These are phyloP conservation scores for Osmerus eperlanus DNA, from an alignment of 2,113 vertebrate species.

Conservation along the genomic window DNA sequence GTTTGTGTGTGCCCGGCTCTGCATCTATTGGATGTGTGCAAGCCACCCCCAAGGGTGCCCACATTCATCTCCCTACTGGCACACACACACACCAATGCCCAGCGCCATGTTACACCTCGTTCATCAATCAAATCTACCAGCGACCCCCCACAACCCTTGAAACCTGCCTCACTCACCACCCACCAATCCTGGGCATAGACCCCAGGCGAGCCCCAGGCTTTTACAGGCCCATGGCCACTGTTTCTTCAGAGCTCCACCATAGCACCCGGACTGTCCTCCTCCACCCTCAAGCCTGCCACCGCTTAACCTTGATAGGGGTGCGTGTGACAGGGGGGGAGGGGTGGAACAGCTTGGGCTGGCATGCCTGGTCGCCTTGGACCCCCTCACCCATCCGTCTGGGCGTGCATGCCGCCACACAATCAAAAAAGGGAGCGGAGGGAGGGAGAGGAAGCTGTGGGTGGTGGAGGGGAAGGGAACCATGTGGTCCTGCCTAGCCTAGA, in stretches of 20 bases:
- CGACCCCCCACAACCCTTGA: slow-evolving; percentile 11
- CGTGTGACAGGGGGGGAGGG: slow-evolving; percentile 28
- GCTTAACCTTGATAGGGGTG: slow-evolving; percentile 56
- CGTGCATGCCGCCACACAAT: slow-evolving; percentile 1
- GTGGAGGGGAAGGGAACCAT: slow-evolving; percentile 20
- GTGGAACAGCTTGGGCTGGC: slow-evolving; percentile 55
- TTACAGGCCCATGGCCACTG: background rate
- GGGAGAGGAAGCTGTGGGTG: background rate
- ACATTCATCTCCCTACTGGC: slow-evolving; percentile 38
- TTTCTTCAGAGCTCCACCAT: background rate
- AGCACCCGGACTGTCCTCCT: background rate
- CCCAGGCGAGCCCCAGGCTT: background rate
- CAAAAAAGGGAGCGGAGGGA: background rate
- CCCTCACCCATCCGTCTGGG: slow-evolving; percentile 22
- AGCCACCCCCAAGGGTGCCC: slow-evolving; percentile 25
- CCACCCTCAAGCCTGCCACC: slow-evolving; percentile 19
- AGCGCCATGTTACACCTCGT: slow-evolving; percentile 11
- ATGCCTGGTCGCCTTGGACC: slow-evolving; percentile 40
- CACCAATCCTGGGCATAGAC: background rate
- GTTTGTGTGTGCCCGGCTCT: background rate
- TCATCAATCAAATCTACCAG: slow-evolving; percentile 45
- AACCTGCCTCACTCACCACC: slow-evolving; percentile 15
- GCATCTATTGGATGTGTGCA: slow-evolving; percentile 18
- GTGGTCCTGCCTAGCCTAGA: slow-evolving; percentile 32
- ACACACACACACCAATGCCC: slow-evolving; percentile 25